Base-by-base conservation (phyloP, 2,888 invertebrate genomes). In the Idaea dimidiata region DNA sequence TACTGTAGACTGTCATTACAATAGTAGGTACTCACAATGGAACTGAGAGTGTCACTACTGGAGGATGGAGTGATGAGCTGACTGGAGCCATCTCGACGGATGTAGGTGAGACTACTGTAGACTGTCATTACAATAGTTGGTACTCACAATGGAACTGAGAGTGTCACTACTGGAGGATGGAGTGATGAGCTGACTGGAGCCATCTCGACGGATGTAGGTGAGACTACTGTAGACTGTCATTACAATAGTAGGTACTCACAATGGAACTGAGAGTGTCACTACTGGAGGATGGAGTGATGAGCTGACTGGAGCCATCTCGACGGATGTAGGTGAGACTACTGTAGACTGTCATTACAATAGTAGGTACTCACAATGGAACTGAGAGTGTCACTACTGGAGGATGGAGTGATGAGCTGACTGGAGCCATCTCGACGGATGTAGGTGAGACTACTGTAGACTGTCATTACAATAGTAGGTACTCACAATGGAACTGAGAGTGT, bases 351-450 rank as follows among this genome's bases (percentile, higher is more conserved):
- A 24, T 3, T 24, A 24, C 24, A 24, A 24, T 24, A 24, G 24
- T 5, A 24, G 24, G 24, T 24, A 81, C 86, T 84, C 63, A 92
- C 93, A 17, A 80, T 82, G 31, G 91, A 90, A 72, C 91, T 92
- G 59, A 93, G 88, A 57, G 93, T 93, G 71, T 94, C 93, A 72
- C 91, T 91, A 59, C 93, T 92, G 6, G 92, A 89, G 1, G 93
- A 91, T 0, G 94, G 93, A 18, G 94, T 94, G 72, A 94, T 93
- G 72, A 94, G 87, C 68, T 94, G 94, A 74, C 94, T 95, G 74
- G 95, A 95, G 55, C 96, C 96, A 84, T 96, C 96, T 71, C 96
- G 91, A 72, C 95, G 95, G 88, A 96, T 90, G 81, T 96, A 96
- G 1, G 95, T 95, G 93, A 95, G 95, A 63, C 91, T 93, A 73